Percentiles rank a stretch among this genome's conserved stretches.
phyloP scores from a whole-genome alignment of 2,113 vertebrate genomes.

The Otolemur garnettii region DNA sequence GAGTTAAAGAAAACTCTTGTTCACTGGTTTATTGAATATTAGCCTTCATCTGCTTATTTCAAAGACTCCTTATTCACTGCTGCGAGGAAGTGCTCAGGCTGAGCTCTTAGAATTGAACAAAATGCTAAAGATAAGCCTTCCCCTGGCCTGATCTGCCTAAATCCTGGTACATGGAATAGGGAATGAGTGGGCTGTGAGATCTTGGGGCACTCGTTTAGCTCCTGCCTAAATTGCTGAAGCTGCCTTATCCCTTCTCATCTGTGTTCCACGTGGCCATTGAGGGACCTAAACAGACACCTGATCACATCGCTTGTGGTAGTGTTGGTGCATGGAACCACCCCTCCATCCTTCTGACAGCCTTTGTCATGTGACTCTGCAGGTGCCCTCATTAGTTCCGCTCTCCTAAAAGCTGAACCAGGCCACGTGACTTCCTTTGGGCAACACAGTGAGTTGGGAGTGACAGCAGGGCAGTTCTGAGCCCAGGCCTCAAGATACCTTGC shows the following conservation, averaged over 20 bases:
- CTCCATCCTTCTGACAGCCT: neutral
- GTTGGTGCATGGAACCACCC: neutral
- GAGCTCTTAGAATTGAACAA: conserved; percentile 63
- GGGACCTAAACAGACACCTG: neutral
- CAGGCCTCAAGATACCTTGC: neutral
- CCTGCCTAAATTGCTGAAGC: neutral
- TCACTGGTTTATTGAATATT: conserved; percentile 78
- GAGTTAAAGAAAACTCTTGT: conserved; percentile 79
- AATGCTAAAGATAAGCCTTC: conserved; percentile 70
- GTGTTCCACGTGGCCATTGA: neutral
- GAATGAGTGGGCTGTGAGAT: neutral
- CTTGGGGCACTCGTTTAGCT: neutral
- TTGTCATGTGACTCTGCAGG: neutral
- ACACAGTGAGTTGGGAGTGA: neutral
- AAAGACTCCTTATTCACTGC: conserved; percentile 61
- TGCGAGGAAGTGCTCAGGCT: conserved; percentile 27
- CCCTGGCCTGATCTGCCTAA: conserved; percentile 57
- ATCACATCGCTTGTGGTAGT: neutral
- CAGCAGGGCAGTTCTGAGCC: neutral
- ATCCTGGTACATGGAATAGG: neutral
- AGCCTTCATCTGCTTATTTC: conserved; percentile 80
- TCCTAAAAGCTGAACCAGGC: conserved; percentile 9
- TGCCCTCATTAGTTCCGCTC: neutral
- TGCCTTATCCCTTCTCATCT: neutral
- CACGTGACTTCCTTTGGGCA: neutral